phyloP scores from a whole-genome alignment of 2,797 vertebrate genomes.

The Alosa sapidissima region DNA sequence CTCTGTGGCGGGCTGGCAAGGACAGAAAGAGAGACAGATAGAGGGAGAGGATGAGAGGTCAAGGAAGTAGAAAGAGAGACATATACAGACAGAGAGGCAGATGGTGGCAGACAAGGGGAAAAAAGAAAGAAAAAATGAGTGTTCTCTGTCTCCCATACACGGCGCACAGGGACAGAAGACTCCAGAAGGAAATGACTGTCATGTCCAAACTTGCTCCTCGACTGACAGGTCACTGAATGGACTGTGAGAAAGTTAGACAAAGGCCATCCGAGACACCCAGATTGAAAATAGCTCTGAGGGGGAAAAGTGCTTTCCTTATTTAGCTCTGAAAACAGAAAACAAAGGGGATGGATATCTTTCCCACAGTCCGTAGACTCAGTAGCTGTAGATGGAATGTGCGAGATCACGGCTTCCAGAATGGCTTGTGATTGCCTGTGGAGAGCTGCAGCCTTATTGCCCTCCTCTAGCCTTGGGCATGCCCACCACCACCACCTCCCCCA shows the following conservation, averaged over 20 bases:
- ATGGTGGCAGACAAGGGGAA: neutral
- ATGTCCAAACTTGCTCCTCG: constrained; percentile 77
- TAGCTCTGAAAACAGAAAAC: neutral
- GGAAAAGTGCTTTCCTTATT: neutral
- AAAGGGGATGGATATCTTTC: constrained; percentile 65
- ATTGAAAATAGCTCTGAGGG: constrained; percentile 33
- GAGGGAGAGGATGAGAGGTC: constrained; percentile 50
- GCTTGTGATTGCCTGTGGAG: constrained; percentile 59
- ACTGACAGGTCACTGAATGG: constrained; percentile 76
- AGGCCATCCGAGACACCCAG: constrained; percentile 47
- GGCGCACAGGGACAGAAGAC: constrained; percentile 73
- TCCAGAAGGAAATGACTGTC: constrained; percentile 81
- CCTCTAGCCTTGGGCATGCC: constrained; percentile 40
- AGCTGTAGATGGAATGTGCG: constrained; percentile 56
- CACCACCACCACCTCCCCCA: constrained; percentile 32
- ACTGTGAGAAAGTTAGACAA: constrained; percentile 65
- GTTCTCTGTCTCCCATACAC: constrained; percentile 38
- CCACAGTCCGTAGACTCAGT: constrained; percentile 77
- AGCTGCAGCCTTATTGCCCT: constrained; percentile 39
- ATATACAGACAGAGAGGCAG: neutral
- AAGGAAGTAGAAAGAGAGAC: neutral
- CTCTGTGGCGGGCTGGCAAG: constrained; percentile 73
- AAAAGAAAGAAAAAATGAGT: neutral
- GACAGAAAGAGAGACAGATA: constrained; percentile 62
- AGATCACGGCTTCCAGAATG: constrained; percentile 62